Percentiles rank a stretch among this genome's conserved stretches.
Evolutionary conservation across 2,797 vertebrate species (phyloP).

Genomic region (Mus spretus): DNA sequence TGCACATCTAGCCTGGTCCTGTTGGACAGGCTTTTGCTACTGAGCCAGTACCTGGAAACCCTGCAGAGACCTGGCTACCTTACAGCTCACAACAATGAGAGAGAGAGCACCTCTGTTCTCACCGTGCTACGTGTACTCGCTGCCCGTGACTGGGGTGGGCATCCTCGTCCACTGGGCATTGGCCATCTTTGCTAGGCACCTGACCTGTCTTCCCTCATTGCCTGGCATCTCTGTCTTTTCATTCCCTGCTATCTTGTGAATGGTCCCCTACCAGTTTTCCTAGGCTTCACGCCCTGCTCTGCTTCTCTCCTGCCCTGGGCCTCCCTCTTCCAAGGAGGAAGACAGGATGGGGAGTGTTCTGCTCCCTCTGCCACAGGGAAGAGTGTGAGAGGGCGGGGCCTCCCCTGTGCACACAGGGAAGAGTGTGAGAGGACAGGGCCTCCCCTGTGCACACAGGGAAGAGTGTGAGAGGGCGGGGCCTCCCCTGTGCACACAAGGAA

Average conservation of each 20-base stretch:
- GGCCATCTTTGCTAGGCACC: not conserved
- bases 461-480: too few relatives aligned
- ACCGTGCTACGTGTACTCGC: not conserved
- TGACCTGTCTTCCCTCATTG: too few relatives aligned
- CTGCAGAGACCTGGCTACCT: not conserved
- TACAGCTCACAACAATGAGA: not conserved
- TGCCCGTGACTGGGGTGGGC: not conserved
- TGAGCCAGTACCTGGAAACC: fast-evolving
- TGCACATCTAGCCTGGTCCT: not conserved
- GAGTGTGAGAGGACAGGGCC: too few relatives aligned
- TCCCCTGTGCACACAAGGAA: not conserved
- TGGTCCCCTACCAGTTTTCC: not conserved
- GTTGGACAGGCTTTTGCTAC: not conserved
- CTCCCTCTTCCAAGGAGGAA: not conserved
- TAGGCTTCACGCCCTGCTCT: not conserved
- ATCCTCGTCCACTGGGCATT: not conserved
- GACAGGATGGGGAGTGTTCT: too few relatives aligned
- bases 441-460: not conserved
- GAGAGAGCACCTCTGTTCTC: not conserved
- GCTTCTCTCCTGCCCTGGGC: too few relatives aligned
- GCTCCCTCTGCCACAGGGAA: not conserved
- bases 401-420: not conserved
- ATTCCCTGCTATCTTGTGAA: too few relatives aligned
- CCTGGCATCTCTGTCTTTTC: not conserved
- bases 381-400: too few relatives aligned